phyloP scores from a whole-genome alignment of 2,888 invertebrate genomes.

The Automeris io region DNA sequence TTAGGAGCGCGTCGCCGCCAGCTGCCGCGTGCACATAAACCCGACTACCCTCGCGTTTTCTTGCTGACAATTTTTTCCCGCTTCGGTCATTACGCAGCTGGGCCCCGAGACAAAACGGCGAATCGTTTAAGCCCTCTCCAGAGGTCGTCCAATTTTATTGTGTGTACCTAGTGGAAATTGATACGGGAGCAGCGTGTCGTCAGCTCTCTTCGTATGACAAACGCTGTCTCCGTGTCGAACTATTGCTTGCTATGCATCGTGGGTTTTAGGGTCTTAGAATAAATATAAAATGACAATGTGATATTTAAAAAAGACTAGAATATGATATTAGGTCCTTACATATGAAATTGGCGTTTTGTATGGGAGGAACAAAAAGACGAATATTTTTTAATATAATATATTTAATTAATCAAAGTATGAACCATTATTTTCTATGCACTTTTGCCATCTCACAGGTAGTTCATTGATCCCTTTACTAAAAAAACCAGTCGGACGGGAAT shows the following conservation, averaged over 20 bases:
- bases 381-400: too few species aligned
- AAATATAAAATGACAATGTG: constrained; percentile 20
- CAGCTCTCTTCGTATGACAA: constrained; percentile 47
- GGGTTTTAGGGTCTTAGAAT: constrained; percentile 29
- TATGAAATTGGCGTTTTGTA: too few species aligned
- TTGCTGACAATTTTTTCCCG: constrained; percentile 77
- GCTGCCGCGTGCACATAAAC: constrained; percentile 72
- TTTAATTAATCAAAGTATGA: too few species aligned
- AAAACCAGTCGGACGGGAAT: too few species aligned
- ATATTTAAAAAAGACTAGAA: too few species aligned
- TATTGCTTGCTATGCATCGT: constrained; percentile 46
- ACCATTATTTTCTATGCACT: too few species aligned
- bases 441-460: too few species aligned
- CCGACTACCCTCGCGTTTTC: constrained; percentile 75
- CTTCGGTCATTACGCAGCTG: constrained; percentile 76
- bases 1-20: constrained; percentile 70
- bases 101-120: constrained; percentile 76
- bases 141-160: constrained; percentile 76
- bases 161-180: constrained; percentile 74
- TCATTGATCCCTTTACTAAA: too few species aligned
- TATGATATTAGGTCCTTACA: too few species aligned
- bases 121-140: constrained; percentile 77
- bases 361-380: too few species aligned
- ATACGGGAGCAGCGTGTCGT: constrained; percentile 57
- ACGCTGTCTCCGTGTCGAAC: constrained; percentile 32